Base-by-base conservation (phyloP, 2,888 invertebrate genomes). In the Apotomis capreana region DNA sequence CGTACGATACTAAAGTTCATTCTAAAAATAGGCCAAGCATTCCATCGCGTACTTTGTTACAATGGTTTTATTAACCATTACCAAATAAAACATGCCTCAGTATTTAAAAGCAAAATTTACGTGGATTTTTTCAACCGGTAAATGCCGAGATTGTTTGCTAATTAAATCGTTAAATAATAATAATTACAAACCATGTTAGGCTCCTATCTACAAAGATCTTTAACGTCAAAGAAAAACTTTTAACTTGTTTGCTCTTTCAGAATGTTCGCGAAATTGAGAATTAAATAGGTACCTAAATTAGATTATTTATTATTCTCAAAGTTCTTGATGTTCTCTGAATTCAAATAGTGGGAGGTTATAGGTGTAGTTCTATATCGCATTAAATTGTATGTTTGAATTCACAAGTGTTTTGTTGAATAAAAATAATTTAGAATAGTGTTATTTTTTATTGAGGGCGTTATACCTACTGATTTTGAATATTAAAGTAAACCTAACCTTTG, bases 231-330 rank as follows among this genome's bases (percentile, higher is more conserved):
- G 60, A 44, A 46, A 60, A 60, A 60, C 46, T 46, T 60, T 46
- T 13, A 15, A 15, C 44, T 46, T 46, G 60, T 60, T 60, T 46
- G 60, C 60, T 46, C 15, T 60, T 15, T 60, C 9, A 60, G 12
- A 46, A 46, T 46, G 12, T 60, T 60, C 46, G 44, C 46, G 46
- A 60, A 60, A 46, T 15, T 60, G 15, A 60, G 46, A 60, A 46
- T 60, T 44, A 60, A 46, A 60, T 46, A 40, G 5, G 5, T 40
- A 60, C 40, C 37, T 51, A 49, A 52, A 52, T 62, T 62, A 49
- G 37, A 52, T 62, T 51, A 62, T 62, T 62, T 51, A 62, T 62
- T 62, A 37, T 52, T n/a, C 15, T 51, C 13, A n/a, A 62, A 62
- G 51, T 51, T 49, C 5, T 36, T 51, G 8, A 46, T 46, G 44